These are phyloP conservation scores for Protonemura montana DNA, from an alignment of 2,888 invertebrate species.

Conservation along the genomic window DNA sequence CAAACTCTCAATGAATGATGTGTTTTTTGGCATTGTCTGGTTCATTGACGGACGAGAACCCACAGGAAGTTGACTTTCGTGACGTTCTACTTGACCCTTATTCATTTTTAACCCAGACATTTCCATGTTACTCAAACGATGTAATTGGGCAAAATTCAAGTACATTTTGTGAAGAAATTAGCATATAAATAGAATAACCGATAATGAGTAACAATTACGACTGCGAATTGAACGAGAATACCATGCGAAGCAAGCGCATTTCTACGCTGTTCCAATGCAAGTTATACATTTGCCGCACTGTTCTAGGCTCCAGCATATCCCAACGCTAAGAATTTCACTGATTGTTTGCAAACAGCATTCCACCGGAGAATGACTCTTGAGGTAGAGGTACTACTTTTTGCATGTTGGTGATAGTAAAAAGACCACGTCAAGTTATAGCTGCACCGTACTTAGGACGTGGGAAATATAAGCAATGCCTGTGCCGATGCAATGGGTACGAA, in stretches of 20 bases:
- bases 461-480: slow-evolving; percentile 14
- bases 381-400: slow-evolving; percentile 30
- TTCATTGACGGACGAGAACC: not conserved
- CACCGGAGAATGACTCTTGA: slow-evolving; percentile 29
- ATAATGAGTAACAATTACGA: not conserved
- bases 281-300: not conserved
- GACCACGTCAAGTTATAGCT: slow-evolving; percentile 18
- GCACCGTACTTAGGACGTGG: slow-evolving; percentile 19
- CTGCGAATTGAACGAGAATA: not conserved
- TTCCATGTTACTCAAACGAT: not conserved
- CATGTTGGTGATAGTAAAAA: slow-evolving; percentile 33
- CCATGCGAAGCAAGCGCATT: not conserved
- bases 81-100: slow-evolving; percentile 12
- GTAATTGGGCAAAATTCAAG: slow-evolving; percentile 7
- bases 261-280: not conserved
- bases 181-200: slow-evolving; percentile 12
- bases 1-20: not conserved
- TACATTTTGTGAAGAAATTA: not conserved
- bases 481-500: too few species aligned
- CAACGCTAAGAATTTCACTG: slow-evolving; percentile 36
- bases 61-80: not conserved
- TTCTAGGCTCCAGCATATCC: not conserved
- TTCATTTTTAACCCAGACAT: slow-evolving; percentile 7
- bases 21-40: slow-evolving; percentile 2
- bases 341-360: slow-evolving; percentile 40